Evolutionary conservation across 1,140 invertebrate genomes (phyloP).

Genomic region (Bombus soroeensis): DNA sequence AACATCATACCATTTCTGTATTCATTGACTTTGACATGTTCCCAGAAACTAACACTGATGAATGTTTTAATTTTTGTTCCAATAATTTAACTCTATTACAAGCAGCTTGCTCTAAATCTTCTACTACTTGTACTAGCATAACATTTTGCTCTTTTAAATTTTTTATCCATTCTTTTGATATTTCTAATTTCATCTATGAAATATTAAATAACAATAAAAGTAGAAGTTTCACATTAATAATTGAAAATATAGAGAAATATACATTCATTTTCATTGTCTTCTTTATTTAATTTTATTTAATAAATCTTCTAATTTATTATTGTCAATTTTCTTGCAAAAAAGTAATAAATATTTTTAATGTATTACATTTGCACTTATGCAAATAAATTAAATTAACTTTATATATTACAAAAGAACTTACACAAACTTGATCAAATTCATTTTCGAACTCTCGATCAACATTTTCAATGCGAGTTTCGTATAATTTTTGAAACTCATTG

Average conservation of each 20-base stretch:
- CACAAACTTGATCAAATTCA: slow-evolving; percentile 62
- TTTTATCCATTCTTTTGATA: slow-evolving; percentile 83
- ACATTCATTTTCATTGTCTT: background rate
- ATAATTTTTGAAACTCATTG: slow-evolving; percentile 71
- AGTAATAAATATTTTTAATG: too few relatives aligned
- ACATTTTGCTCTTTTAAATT: slow-evolving; percentile 84
- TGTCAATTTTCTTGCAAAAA: too few relatives aligned
- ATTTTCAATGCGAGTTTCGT: slow-evolving; percentile 68
- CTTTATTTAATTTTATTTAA: too few relatives aligned
- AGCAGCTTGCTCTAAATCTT: slow-evolving; percentile 84
- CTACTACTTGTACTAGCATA: slow-evolving; percentile 83
- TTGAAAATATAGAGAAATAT: background rate
- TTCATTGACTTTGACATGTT: slow-evolving; percentile 71
- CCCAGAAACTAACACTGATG: slow-evolving; percentile 72
- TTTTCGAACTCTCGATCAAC: slow-evolving; percentile 59
- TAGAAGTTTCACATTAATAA: background rate
- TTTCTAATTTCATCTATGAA: slow-evolving; percentile 82
- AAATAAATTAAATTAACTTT: background rate
- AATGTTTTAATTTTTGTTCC: slow-evolving; percentile 82
- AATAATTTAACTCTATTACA: slow-evolving; percentile 82
- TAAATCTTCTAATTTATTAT: too few relatives aligned
- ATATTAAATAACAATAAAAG: background rate
- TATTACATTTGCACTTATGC: background rate
- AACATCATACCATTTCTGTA: slow-evolving; percentile 71
- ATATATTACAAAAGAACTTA: slow-evolving; percentile 43